Evolutionary conservation across 2,797 vertebrate species (phyloP).

Genomic region (Delichon dasypus): DNA sequence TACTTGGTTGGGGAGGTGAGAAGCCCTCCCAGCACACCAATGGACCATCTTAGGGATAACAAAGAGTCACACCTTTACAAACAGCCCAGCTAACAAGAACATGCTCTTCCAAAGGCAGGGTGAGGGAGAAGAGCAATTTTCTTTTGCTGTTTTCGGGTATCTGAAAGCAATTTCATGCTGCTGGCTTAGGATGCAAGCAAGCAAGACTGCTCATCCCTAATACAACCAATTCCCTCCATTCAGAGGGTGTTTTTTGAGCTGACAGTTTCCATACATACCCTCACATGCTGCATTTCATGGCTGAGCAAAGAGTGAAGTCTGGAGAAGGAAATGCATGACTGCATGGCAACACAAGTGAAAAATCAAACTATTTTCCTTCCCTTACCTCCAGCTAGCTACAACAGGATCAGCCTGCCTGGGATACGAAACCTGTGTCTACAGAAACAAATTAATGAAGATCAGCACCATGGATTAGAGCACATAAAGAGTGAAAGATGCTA

Average conservation of each 20-base stretch:
- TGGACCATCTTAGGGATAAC: not conserved
- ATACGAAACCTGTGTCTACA: not conserved
- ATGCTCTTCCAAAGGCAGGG: not conserved
- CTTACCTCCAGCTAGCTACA: not conserved
- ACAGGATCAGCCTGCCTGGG: not conserved
- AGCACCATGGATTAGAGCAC: not conserved
- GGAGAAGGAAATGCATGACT: conserved; percentile 7
- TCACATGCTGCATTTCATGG: not conserved
- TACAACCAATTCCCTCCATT: not conserved
- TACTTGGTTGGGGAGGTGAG: rapidly evolving
- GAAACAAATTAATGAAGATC: conserved; percentile 1
- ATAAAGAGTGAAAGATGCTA: not conserved
- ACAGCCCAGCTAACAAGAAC: not conserved
- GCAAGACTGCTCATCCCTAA: not conserved
- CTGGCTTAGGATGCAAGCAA: not conserved
- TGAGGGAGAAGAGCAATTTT: not conserved
- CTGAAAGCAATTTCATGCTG: conserved; percentile 30
- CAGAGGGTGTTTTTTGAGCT: not conserved
- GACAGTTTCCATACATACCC: not conserved
- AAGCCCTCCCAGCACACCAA: not conserved
- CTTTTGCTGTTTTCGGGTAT: not conserved
- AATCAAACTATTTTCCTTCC: not conserved
- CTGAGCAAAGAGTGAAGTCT: not conserved
- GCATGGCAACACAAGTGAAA: conserved; percentile 18
- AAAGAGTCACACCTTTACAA: not conserved